phyloP scores from a whole-genome alignment of 2,797 vertebrate species.

The Gobio occitaniae region DNA sequence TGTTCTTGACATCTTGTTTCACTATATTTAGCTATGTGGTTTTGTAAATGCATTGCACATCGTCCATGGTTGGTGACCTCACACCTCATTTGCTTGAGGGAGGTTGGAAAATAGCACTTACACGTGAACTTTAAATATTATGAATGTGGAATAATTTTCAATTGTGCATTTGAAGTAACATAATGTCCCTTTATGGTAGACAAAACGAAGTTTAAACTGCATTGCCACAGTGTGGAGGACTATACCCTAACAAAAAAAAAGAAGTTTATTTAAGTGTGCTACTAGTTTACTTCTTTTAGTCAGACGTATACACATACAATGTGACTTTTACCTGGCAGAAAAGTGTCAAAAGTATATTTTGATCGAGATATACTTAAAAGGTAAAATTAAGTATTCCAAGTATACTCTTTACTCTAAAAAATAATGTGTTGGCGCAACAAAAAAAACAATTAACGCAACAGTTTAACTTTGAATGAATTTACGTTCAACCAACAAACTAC shows the following conservation, averaged over 20 bases:
- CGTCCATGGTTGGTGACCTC: background rate
- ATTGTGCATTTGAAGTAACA: background rate
- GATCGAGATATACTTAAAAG: no score
- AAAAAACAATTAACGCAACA: no score
- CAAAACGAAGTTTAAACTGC: background rate
- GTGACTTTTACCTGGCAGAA: no score
- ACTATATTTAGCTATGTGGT: background rate
- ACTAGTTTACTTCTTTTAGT: background rate
- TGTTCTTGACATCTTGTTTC: background rate
- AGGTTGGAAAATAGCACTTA: background rate
- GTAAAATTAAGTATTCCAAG: no score
- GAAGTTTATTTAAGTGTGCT: background rate
- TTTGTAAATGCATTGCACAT: slow-evolving; percentile 53
- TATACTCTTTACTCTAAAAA: no score
- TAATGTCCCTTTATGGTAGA: background rate
- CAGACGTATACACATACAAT: no score
- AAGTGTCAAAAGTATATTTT: no score
- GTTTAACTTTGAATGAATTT: no score
- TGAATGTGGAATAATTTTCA: background rate
- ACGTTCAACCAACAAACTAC: no score
- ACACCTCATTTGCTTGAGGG: background rate
- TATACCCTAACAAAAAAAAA: background rate
- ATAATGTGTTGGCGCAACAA: no score
- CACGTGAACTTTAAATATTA: background rate
- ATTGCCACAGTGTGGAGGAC: background rate